Base-by-base conservation (phyloP, 2,888 invertebrate genomes). In the Drosophila affinis region DNA sequence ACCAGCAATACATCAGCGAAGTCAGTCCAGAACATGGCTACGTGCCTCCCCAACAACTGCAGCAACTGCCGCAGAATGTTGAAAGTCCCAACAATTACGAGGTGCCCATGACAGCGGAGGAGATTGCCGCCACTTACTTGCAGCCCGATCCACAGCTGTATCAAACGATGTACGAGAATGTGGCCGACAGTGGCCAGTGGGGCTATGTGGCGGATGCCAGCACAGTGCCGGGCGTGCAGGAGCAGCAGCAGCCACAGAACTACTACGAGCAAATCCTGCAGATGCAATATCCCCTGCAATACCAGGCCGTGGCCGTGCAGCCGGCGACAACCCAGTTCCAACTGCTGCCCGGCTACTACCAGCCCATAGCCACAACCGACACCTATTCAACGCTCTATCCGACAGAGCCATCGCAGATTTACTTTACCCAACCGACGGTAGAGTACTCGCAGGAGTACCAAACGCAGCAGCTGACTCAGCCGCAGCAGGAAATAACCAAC, bases 231-330 rank as follows among this genome's bases (percentile, higher is more conserved):
- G 39, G 62, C 61, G 10, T 24, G 24, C 75, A 60, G 24, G 71
- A 68, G 18, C 70, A 64, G 54, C 65, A 59, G 34, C 24, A 54
- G 2, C 79, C 81, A 12, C 84, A 87, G 45, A 89, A 85, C 52
- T 91, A 91, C 53, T 91, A 91, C 56, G 91, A 92, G 52, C 91
- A 91, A 72, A 87, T 91, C 2, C 74, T 90, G 82, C 90, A 90
- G 67, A 89, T 91, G 85, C 90, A 90, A 58, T 91, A 91, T 57
- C 88, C 89, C 72, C 81, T 81, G 62, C 91, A 88, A 60, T 91
- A 90, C 48, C 90, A 91, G 39, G 87, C 83, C 1, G 83, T 88
- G 14, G 65, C 88, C 0, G 88, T 85, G 39, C 71, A 62, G 18
- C 76, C 87, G 4, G 61, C 87, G 10, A 72, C 89, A 1, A 73